Evolutionary conservation across 2,113 vertebrate genomes (phyloP), one percentile per base, ranked within the genome.

Genomic region (Burhinus oedicnemus): DNA sequence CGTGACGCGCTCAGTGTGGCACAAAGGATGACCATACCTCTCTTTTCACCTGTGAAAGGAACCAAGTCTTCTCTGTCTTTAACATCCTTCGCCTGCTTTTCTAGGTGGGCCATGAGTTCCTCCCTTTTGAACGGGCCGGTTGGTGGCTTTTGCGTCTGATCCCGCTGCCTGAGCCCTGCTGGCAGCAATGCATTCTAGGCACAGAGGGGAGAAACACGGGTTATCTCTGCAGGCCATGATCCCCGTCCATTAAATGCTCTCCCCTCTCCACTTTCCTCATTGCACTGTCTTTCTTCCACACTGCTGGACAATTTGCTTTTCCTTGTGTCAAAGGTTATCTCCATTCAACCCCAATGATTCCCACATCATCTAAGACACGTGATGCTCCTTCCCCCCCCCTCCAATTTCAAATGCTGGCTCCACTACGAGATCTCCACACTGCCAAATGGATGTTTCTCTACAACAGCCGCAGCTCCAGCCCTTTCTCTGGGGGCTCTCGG

Each of bases 131-230:
- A 99, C 0, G 98, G 98, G 66, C 99, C 99, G 0, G 99, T 99
- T 19, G 99, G 99, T 49, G 98, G 97, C 97, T 99, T 99, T 97
- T 99, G 99, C 1, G 99, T 99, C 98, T 99, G 99, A 97, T 99
- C 99, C 93, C 99, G 99, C 97, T 99, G 99, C 86, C 99, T 98
- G 97, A 99, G 95, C 78, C 99, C 99, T 21, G 99, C 99, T 0
- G 99, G 99, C 97, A 99, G 94, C 97, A 99, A 90, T 2, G 98
- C 99, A 7, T 99, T 99, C 99, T 99, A 92, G 90, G 91, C 77
- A 70, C 1, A 9, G 77, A 92, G 54, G 47, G 34, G 32, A 89
- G 70, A 96, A 85, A 97, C 20, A 60, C 2, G 2, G 20, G 54
- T 97, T 91, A 97, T 9, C 42, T 51, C 51, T 74, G 81, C 36